These are phyloP conservation scores for Tragelaphus eurycerus DNA, from an alignment of 2,797 vertebrate species.

Conservation along the genomic window DNA sequence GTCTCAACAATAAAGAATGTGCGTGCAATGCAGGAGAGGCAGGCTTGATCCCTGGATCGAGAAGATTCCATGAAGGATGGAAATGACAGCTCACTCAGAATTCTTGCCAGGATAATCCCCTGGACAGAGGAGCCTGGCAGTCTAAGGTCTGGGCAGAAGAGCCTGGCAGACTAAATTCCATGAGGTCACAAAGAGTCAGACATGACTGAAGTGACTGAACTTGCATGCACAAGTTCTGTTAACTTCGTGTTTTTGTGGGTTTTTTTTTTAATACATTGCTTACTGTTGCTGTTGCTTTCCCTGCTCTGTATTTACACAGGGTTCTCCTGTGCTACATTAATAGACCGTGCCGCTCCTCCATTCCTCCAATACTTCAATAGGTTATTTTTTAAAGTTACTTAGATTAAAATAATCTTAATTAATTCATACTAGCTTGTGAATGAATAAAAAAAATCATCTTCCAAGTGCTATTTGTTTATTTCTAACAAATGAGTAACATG, in stretches of 20 bases:
- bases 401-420: constrained; percentile 22
- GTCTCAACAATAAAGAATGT: background rate
- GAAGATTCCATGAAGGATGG: background rate
- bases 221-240: background rate
- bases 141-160: background rate
- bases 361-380: background rate
- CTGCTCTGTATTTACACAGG: background rate
- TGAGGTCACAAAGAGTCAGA: background rate
- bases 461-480: too few species aligned
- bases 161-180: background rate
- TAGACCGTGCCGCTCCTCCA: background rate
- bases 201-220: background rate
- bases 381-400: background rate
- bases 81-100: background rate
- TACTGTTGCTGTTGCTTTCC: background rate
- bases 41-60: background rate
- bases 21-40: background rate
- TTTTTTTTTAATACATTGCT: background rate
- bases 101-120: background rate
- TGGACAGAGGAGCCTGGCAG: background rate
- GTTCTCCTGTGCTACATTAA: background rate
- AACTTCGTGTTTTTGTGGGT: background rate
- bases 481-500: too few species aligned
- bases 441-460: background rate
- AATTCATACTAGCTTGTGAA: constrained; percentile 13